Base-by-base conservation (phyloP, 2,888 invertebrate species). In the Diarsia mendica region DNA sequence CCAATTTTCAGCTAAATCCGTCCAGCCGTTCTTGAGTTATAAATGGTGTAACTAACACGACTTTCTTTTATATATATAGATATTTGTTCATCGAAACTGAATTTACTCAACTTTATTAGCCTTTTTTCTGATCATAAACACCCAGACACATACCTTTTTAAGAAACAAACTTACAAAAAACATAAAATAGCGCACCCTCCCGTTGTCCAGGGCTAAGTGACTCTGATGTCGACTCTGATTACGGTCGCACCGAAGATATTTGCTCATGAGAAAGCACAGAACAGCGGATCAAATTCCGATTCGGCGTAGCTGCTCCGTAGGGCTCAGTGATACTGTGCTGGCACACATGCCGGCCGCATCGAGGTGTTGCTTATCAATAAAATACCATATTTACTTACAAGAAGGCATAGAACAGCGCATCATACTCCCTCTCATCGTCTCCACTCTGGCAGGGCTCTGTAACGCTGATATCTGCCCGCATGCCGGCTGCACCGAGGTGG, bases 221-320 rank as follows among this genome's bases (percentile, higher is more conserved):
- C 28, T 28, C 28, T 28, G n/a, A n/a, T n/a, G n/a, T n/a, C n/a
- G n/a, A n/a, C n/a, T n/a, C n/a, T n/a, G n/a, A n/a, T n/a, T n/a
- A n/a, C n/a, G n/a, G n/a, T n/a, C n/a, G n/a, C n/a, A n/a, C n/a
- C n/a, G n/a, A n/a, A n/a, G n/a, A n/a, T n/a, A n/a, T n/a, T n/a
- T n/a, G n/a, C 95, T 92, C 68, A 96, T 96, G 94, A 69, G 78
- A 96, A 96, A 0, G 90, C 88, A 85, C 92, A 92, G 85, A 94
- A 93, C 66, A 89, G 85, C 68, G 86, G 89, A 89, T 92, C 94
- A 60, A 88, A 94, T 39, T 89, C 80, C 71, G 82, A 86, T 0
- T 90, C 84, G 13, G 92, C 86, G 2, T 91, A 90, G 3, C 86
- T 82, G 10, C 86, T 89, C 87, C 96, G 73, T 96, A 96, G 3